Conservation (phyloP, 2,888 invertebrate genomes). For the Nasonia oneida region DNA sequence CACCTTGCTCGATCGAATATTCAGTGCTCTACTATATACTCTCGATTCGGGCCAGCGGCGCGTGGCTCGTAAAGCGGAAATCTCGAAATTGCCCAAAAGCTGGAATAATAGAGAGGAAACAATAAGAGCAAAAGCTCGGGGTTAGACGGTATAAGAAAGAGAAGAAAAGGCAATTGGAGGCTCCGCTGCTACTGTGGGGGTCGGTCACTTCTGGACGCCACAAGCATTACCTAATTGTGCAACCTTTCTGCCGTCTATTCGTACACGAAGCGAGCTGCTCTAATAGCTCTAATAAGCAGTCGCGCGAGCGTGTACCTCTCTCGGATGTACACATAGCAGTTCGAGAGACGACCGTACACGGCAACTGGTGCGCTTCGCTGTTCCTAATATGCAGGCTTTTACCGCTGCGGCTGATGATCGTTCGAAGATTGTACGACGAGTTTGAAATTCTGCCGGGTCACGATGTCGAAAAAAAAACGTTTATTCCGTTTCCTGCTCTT, state of each 20-base stretch:
- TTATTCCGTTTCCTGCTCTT: too few relatives aligned
- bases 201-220: conserved; percentile 69
- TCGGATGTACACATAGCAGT: neutral
- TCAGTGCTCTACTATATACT: conserved; percentile 28
- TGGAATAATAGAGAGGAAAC: conserved; percentile 51
- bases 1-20: conserved; percentile 45
- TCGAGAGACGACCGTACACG: neutral
- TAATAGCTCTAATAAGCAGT: conserved; percentile 71
- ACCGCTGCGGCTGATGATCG: neutral
- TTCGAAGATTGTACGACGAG: neutral
- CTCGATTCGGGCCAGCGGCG: neutral
- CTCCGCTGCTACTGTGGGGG: neutral
- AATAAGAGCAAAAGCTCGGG: conserved; percentile 54
- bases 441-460: neutral
- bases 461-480: neutral
- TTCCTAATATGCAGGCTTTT: neutral
- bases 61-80: conserved; percentile 31
- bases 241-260: conserved; percentile 17
- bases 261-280: conserved; percentile 64
- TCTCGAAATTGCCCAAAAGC: conserved; percentile 46
- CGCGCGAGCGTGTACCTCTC: neutral
- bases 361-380: neutral
- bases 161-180: neutral
- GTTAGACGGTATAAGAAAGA: conserved; percentile 17
- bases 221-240: conserved; percentile 76